These are phyloP conservation scores for Chaetops frenatus DNA, from an alignment of 2,113 vertebrate species.

Conservation along the genomic window DNA sequence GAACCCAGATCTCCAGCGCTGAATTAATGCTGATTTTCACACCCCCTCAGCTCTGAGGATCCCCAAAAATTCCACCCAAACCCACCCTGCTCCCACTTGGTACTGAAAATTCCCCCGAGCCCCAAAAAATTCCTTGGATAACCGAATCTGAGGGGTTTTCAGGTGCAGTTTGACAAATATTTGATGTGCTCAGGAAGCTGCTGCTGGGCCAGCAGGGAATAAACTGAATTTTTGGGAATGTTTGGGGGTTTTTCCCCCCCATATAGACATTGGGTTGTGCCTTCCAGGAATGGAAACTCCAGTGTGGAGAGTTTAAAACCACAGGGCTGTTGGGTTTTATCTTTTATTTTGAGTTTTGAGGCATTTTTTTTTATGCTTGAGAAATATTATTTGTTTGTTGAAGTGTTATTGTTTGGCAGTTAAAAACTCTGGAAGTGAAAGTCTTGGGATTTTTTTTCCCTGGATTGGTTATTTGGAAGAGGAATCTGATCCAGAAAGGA, in stretches of 20 bases:
- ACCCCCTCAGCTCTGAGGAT: neutral
- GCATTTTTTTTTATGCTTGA: neutral
- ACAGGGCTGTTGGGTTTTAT: neutral
- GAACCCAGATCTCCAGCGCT: rapidly evolving
- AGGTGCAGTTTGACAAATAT: neutral
- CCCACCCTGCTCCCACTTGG: neutral
- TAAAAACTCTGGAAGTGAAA: neutral
- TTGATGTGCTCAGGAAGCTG: neutral
- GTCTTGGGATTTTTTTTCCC: neutral
- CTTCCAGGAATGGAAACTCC: neutral
- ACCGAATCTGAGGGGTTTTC: neutral
- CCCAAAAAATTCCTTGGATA: neutral
- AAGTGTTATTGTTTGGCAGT: neutral
- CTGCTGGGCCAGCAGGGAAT: neutral
- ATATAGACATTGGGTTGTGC: neutral
- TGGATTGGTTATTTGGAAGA: neutral
- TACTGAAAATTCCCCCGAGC: neutral
- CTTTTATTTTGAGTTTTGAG: neutral
- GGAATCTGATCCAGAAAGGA: neutral
- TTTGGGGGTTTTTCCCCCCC: rapidly evolving
- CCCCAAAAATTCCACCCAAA: neutral
- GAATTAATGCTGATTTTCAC: neutral
- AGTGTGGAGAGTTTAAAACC: neutral
- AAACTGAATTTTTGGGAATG: neutral
- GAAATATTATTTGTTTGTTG: neutral